These are phyloP conservation scores for Daktulosphaira vitifoliae DNA, from an alignment of 1,140 invertebrate genomes.

Conservation along the genomic window DNA sequence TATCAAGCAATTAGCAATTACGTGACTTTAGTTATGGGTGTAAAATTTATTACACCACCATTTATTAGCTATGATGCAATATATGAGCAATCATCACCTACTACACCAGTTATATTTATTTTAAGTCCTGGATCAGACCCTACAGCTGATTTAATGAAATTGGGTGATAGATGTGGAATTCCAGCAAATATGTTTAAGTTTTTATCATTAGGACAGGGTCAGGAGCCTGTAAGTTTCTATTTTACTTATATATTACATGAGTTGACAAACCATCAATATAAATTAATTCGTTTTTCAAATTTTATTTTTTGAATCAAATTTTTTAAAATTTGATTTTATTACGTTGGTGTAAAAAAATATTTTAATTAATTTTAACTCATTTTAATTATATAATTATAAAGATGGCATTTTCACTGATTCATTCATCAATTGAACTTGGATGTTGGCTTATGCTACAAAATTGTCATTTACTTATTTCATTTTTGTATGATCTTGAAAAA, in stretches of 20 bases:
- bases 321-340: too few species aligned
- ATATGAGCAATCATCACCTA: slow-evolving; percentile 67
- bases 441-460: slow-evolving; percentile 87
- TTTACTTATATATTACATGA: too few species aligned
- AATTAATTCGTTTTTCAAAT: too few species aligned
- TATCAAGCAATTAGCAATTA: slow-evolving; percentile 69
- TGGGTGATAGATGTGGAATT: slow-evolving; percentile 59
- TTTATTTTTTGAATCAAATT: too few species aligned
- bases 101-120: slow-evolving; percentile 76
- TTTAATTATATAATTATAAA: too few species aligned
- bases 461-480: slow-evolving; percentile 74
- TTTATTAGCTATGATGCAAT: slow-evolving; percentile 67
- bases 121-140: slow-evolving; percentile 81
- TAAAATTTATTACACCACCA: slow-evolving; percentile 74
- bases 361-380: too few species aligned
- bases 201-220: slow-evolving; percentile 79
- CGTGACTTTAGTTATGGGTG: slow-evolving; percentile 69
- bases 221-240: slow-evolving; percentile 58
- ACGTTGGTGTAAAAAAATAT: background rate
- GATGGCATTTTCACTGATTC: slow-evolving; percentile 58
- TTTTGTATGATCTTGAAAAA: slow-evolving; percentile 72
- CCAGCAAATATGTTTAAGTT: slow-evolving; percentile 62
- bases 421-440: slow-evolving; percentile 62
- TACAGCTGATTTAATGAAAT: slow-evolving; percentile 75
- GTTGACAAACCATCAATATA: too few species aligned